Conservation (phyloP, 53 echinoderm and acorn worm species). For the Temnopleurus reevesii region DNA sequence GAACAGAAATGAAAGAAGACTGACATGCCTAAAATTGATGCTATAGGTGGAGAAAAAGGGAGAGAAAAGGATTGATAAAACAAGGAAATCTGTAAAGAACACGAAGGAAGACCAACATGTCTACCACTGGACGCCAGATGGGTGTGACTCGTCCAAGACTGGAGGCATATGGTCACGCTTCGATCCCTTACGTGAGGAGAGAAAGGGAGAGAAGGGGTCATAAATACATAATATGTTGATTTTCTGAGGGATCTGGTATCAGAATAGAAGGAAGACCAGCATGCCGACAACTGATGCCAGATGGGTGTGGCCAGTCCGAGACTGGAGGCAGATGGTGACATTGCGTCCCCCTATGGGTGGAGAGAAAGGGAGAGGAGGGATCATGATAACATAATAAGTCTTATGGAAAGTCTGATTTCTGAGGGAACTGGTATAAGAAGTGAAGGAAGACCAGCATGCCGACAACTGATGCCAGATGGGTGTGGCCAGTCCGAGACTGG, state of each 20-base stretch:
- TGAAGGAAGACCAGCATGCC: too few species aligned
- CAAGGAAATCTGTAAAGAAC: slow-evolving; percentile 99
- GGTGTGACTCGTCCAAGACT: slow-evolving; percentile 90
- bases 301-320: slow-evolving; percentile 92
- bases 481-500: slow-evolving; percentile 82
- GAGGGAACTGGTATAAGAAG: too few species aligned
- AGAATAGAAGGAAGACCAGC: slow-evolving; percentile 96
- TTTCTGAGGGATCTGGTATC: slow-evolving; percentile 98
- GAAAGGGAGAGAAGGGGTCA: not conserved
- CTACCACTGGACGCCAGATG: slow-evolving; percentile 94
- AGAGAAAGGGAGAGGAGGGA: too few species aligned
- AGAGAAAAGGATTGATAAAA: too few species aligned
- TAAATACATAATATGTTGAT: too few species aligned
- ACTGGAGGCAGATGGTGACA: slow-evolving; percentile 89
- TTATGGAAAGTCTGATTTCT: not conserved
- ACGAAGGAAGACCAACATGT: slow-evolving; percentile 92
- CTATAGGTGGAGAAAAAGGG: too few species aligned
- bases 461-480: slow-evolving; percentile 90
- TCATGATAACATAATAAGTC: too few species aligned
- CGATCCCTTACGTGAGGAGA: slow-evolving; percentile 73
- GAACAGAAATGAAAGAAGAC: slow-evolving; percentile 95
- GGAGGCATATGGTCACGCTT: slow-evolving; percentile 87
- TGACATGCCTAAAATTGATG: slow-evolving; percentile 66
- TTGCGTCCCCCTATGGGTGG: slow-evolving; percentile 83
- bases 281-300: slow-evolving; percentile 90